A percentile compares a stretch with the other conserved stretches of the same genome.
Evolutionary conservation across 2,888 invertebrate genomes (phyloP).

Genomic region (Orgyia antiqua): DNA sequence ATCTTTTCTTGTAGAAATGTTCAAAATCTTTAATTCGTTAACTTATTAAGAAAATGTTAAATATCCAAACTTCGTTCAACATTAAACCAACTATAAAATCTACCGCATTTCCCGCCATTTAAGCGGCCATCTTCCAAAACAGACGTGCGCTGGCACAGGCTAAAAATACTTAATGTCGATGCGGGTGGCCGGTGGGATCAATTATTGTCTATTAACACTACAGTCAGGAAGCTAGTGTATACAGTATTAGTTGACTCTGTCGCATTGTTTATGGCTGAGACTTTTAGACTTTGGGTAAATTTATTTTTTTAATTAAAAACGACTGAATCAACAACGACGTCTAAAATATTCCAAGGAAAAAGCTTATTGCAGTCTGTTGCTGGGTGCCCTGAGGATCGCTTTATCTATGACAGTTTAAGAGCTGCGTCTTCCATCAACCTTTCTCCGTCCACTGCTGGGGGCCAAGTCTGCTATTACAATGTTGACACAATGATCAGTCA

Average conservation of each 20-base stretch:
- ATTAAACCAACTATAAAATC: conserved; percentile 19
- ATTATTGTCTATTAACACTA: conserved; percentile 68
- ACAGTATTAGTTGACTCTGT: conserved; percentile 24
- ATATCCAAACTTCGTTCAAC: conserved; percentile 7
- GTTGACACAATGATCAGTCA: too few relatives aligned
- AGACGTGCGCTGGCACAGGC: conserved; percentile 24
- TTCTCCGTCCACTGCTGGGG: too few relatives aligned
- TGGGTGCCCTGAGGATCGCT: too few relatives aligned
- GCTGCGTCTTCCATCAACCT: too few relatives aligned
- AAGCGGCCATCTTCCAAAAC: conserved; percentile 29
- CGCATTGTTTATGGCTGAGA: conserved; percentile 17
- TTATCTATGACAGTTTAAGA: too few relatives aligned
- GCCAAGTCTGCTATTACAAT: too few relatives aligned
- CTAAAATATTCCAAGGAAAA: too few relatives aligned
- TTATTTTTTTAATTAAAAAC: conserved; percentile 1
- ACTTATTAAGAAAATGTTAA: conserved; percentile 9
- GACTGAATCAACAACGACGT: too few relatives aligned
- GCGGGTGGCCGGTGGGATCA: conserved; percentile 65
- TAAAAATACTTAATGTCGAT: conserved; percentile 47
- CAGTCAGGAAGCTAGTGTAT: conserved; percentile 41
- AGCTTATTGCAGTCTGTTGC: too few relatives aligned
- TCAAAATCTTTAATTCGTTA: too few relatives aligned
- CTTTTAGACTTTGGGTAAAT: conserved; percentile 17
- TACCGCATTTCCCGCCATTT: conserved; percentile 31
- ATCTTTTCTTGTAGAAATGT: too few relatives aligned